phyloP scores from a whole-genome alignment of 1,140 invertebrate species.

The Pachypsylla venusta region DNA sequence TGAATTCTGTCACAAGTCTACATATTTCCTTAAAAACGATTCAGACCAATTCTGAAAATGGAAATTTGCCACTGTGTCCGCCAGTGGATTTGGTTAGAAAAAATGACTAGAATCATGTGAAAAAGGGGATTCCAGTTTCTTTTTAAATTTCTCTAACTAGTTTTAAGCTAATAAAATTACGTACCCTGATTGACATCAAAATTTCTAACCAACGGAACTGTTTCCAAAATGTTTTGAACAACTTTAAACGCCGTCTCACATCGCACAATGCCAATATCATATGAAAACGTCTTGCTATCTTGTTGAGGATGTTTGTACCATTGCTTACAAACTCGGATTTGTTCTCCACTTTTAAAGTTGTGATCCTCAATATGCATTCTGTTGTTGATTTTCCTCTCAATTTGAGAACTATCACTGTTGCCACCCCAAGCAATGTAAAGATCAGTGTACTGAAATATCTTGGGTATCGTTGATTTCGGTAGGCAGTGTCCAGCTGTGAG shows the following conservation, averaged over 20 bases:
- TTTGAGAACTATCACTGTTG: background rate
- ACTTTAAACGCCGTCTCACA: background rate
- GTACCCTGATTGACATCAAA: no score
- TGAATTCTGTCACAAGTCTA: no score
- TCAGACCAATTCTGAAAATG: no score
- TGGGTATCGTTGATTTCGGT: background rate
- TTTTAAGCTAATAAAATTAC: no score
- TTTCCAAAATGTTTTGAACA: background rate
- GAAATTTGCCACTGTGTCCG: no score
- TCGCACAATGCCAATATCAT: background rate
- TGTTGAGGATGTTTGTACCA: constrained; percentile 2
- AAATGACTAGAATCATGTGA: no score
- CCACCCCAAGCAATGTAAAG: background rate
- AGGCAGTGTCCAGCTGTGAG: constrained; percentile 1
- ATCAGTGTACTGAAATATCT: background rate
- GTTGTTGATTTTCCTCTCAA: background rate
- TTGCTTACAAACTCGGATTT: background rate
- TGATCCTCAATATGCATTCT: background rate
- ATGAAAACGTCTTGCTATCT: background rate
- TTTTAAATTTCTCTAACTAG: no score
- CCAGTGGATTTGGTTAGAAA: no score
- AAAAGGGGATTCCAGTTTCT: no score
- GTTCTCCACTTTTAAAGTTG: background rate
- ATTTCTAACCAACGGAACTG: background rate
- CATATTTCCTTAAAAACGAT: no score